These are phyloP conservation scores for Erpornis zantholeuca DNA, from an alignment of 2,113 vertebrate genomes.

Conservation along the genomic window DNA sequence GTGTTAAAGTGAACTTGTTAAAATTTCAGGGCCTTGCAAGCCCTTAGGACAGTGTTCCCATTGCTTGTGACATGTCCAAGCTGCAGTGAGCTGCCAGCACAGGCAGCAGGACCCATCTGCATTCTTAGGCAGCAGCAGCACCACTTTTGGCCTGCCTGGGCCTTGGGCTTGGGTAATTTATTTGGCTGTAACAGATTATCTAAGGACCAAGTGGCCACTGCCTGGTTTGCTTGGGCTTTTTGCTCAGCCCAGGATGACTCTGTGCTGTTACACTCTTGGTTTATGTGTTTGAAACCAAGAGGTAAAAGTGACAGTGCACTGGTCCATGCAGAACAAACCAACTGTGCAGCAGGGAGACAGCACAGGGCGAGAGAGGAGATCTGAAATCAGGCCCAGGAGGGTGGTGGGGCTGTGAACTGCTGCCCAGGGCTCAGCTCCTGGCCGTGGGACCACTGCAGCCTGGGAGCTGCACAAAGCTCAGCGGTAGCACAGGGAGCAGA, in stretches of 20 bases:
- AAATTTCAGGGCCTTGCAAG: neutral
- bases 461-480: neutral
- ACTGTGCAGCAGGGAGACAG: neutral
- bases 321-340: accelerated
- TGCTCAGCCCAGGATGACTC: neutral
- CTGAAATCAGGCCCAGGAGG: neutral
- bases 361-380: neutral
- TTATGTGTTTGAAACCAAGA: neutral
- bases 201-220: neutral
- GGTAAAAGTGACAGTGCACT: neutral
- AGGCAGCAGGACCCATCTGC: neutral
- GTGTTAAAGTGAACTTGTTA: neutral
- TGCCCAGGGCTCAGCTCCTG: neutral
- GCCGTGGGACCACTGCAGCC: accelerated
- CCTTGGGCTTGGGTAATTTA: neutral
- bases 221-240: neutral
- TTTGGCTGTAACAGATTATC: neutral
- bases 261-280: neutral
- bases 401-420: neutral
- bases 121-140: neutral
- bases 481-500: neutral
- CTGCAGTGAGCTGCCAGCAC: neutral
- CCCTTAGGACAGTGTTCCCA: neutral
- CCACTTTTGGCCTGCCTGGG: neutral
- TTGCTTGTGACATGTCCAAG: neutral